Evolutionary conservation across 1,140 invertebrate genomes (phyloP).

Genomic region (Sarcophaga bullata): DNA sequence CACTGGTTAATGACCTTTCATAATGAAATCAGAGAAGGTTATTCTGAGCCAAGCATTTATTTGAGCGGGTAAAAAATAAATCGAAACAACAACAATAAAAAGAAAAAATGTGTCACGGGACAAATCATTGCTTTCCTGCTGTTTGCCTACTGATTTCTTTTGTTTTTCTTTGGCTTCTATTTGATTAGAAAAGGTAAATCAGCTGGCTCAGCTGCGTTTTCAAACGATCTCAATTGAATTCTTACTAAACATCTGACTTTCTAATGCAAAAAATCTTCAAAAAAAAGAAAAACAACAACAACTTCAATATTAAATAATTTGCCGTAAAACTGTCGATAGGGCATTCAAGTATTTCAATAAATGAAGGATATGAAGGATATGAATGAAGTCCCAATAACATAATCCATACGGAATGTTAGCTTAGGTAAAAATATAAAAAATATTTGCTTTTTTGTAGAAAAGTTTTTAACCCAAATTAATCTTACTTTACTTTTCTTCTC

Average conservation of each 20-base stretch:
- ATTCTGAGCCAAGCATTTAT: neutral
- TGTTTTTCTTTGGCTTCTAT: neutral
- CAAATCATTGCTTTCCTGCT: neutral
- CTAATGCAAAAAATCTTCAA: neutral
- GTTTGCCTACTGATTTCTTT: neutral
- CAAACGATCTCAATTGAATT: neutral
- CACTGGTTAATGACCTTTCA: neutral
- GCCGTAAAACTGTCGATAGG: no score
- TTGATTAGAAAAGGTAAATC: conserved; percentile 26
- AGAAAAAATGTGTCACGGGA: conserved; percentile 23
- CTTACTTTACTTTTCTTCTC: no score
- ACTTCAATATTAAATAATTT: no score
- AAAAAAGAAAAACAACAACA: no score
- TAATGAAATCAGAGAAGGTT: conserved; percentile 10
- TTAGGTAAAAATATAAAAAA: no score
- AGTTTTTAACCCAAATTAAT: no score
- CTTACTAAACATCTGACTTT: conserved; percentile 25
- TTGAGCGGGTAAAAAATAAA: neutral
- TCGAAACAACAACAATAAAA: neutral
- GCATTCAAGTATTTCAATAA: no score
- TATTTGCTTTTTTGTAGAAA: no score
- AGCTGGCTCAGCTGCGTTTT: conserved; percentile 16
- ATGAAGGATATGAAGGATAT: no score
- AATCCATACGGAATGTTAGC: no score
- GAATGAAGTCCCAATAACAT: no score